These are phyloP conservation scores for Homalodisca vitripennis DNA, from an alignment of 1,140 invertebrate species.

Conservation along the genomic window DNA sequence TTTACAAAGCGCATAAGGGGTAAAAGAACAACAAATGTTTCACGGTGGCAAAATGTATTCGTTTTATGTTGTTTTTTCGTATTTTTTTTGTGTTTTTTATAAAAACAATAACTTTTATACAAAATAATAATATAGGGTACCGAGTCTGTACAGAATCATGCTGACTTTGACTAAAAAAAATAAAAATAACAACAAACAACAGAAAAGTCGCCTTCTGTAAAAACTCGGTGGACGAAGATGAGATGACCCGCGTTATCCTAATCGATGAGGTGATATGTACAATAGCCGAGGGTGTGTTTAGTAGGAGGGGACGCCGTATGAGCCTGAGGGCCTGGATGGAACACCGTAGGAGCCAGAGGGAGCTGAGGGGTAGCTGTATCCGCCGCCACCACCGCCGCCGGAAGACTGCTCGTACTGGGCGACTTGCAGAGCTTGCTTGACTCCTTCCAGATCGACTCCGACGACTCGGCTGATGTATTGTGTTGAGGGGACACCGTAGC, in stretches of 20 bases:
- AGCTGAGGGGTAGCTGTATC: conserved; percentile 52
- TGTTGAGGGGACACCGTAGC: conserved; percentile 52
- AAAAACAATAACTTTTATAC: conserved; percentile 32
- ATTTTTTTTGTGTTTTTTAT: conserved; percentile 35
- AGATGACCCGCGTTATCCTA: conserved; percentile 5
- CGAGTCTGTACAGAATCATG: conserved; percentile 12
- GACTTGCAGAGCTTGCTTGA: conserved; percentile 73
- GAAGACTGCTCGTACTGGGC: conserved; percentile 64
- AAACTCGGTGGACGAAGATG: conserved; percentile 5
- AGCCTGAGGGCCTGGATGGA: conserved; percentile 58
- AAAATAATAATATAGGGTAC: conserved; percentile 24
- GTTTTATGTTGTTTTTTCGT: conserved; percentile 34
- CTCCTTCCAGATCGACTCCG: conserved; percentile 71
- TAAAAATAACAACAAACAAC: conserved; percentile 18
- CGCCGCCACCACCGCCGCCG: conserved; percentile 48
- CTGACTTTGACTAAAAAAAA: background rate
- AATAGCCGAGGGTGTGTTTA: conserved; percentile 11
- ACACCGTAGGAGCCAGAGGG: conserved; percentile 61
- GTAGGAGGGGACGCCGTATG: conserved; percentile 57
- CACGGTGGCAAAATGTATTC: conserved; percentile 36
- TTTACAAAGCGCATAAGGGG: background rate
- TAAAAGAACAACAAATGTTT: background rate
- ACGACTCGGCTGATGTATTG: conserved; percentile 60
- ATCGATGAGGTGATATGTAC: conserved; percentile 18
- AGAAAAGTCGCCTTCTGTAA: conserved; percentile 15